Evolutionary conservation across 30 jellyfish, hydroid and myxozoan genomes (phyloP).

Genomic region (Aurelia sp.): DNA sequence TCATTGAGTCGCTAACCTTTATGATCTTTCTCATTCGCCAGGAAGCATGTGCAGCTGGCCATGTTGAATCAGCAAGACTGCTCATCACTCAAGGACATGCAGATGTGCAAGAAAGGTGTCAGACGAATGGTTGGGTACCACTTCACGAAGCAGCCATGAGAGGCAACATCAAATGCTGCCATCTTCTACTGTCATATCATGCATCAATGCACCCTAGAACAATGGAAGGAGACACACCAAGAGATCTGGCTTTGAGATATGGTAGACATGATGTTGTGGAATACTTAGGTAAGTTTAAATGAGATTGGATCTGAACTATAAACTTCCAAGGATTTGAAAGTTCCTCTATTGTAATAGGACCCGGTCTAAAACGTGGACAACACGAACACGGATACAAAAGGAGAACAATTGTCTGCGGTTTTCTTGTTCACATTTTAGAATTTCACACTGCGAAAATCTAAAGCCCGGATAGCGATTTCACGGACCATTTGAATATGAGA

Average conservation of each 20-base stretch:
- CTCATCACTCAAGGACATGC: constrained; percentile 88
- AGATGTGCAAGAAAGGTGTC: constrained; percentile 82
- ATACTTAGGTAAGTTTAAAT: constrained; percentile 63
- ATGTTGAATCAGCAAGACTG: constrained; percentile 70
- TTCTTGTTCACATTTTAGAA: too few species aligned
- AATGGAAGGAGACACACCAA: constrained; percentile 92
- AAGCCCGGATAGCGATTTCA: too few species aligned
- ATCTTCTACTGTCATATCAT: constrained; percentile 80
- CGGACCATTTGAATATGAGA: too few species aligned
- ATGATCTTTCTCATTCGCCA: neutral
- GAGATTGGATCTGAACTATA: too few species aligned
- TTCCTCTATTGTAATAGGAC: too few species aligned
- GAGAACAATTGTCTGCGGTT: too few species aligned
- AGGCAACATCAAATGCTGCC: constrained; percentile 73
- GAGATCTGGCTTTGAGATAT: constrained; percentile 90
- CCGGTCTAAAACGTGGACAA: too few species aligned
- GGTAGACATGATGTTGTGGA: constrained; percentile 78
- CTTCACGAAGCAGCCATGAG: constrained; percentile 92
- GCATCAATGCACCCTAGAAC: constrained; percentile 95
- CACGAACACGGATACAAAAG: too few species aligned
- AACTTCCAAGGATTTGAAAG: too few species aligned
- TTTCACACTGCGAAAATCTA: too few species aligned
- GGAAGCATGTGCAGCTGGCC: constrained; percentile 87
- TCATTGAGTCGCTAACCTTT: too few species aligned
- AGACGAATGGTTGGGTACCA: constrained; percentile 93